These are phyloP conservation scores for Scopus umbretta DNA, from an alignment of 2,113 vertebrate genomes.

Conservation along the genomic window DNA sequence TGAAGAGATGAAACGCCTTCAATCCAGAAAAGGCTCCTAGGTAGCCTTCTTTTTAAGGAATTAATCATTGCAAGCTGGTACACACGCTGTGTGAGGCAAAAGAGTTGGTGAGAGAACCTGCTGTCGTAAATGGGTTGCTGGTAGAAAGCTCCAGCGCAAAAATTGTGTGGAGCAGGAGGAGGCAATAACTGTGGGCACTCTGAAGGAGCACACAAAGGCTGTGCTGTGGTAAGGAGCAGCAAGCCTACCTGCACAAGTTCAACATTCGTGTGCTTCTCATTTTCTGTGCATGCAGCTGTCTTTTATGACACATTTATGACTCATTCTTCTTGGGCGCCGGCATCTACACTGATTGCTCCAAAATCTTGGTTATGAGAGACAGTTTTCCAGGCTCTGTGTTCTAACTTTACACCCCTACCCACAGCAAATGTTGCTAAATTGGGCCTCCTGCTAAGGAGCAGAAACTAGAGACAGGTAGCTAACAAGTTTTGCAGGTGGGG, in stretches of 20 bases:
- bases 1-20: neutral
- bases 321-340: neutral
- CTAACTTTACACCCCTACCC: neutral
- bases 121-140: neutral
- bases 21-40: neutral
- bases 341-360: neutral
- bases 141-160: neutral
- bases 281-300: neutral
- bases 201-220: neutral
- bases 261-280: neutral
- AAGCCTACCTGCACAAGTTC: neutral
- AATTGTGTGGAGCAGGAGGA: neutral
- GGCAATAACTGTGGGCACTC: neutral
- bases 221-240: neutral
- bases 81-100: neutral
- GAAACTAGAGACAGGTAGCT: neutral
- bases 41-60: neutral
- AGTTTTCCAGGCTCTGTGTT: neutral
- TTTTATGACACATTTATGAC: neutral
- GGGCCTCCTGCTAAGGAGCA: neutral
- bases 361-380: neutral
- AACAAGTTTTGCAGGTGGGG: neutral
- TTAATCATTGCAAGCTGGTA: neutral
- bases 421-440: neutral
- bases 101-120: neutral